Conservation (phyloP, 2,113 vertebrate species). For the Centropus bengalensis region DNA sequence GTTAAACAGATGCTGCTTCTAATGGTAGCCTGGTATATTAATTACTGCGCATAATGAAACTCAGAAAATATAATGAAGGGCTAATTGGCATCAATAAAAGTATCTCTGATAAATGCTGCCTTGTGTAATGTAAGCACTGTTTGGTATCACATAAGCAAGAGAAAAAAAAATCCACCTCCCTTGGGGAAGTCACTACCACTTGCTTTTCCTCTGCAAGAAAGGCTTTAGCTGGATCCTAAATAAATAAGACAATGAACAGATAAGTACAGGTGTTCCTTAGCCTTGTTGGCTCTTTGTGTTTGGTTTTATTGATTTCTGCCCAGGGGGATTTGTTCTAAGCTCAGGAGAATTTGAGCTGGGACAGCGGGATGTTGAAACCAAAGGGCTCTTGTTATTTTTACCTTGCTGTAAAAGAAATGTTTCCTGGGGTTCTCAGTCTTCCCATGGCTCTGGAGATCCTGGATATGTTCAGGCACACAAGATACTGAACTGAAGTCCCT, state of each 20-base stretch:
- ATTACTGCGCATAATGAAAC: slow-evolving; percentile 33
- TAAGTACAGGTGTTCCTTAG: neutral
- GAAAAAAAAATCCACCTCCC: neutral
- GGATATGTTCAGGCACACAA: neutral
- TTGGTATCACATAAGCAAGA: neutral
- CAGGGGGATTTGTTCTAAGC: neutral
- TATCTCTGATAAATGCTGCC: neutral
- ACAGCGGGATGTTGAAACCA: neutral
- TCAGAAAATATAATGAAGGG: slow-evolving; percentile 18
- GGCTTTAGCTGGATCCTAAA: neutral
- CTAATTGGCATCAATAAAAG: slow-evolving; percentile 47
- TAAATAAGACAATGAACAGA: neutral
- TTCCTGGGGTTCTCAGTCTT: neutral
- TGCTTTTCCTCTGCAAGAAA: neutral
- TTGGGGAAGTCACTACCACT: neutral
- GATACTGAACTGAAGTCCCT: rapidly evolving
- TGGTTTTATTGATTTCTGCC: neutral
- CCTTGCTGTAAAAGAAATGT: neutral
- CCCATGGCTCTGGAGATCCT: neutral
- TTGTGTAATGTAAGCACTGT: neutral
- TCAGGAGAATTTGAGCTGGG: neutral
- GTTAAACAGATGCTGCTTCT: neutral
- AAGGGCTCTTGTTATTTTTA: neutral
- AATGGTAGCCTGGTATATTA: slow-evolving; percentile 14
- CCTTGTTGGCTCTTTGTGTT: neutral